Evolutionary conservation across 1,140 invertebrate genomes (phyloP), one percentile per base, ranked within the genome.

Genomic region (Bradysia coprophila): DNA sequence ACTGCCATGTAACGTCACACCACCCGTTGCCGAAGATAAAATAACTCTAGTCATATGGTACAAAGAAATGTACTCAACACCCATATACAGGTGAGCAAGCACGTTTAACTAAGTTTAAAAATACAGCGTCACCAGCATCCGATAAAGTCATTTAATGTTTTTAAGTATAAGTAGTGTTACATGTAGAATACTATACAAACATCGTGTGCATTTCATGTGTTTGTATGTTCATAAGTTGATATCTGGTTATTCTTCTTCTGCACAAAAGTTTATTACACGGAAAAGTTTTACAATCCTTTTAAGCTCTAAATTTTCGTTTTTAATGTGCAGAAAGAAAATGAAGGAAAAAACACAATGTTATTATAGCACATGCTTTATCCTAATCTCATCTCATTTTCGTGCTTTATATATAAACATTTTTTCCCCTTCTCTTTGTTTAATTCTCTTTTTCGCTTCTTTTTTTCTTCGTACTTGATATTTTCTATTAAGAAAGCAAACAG

Each of bases 41-140:
- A 75, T 85, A 49, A 73, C 77, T 32, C 69, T 89, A 41, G 81
- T 88, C 49, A 81, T 89, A 49, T 89, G 84, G 84, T 87, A 82
- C 63, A 86, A 84, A 56, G 80, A 84, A 47, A 71, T 70, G 55
- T 69, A 71, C 41, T 75, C 74, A 43, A 71, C 72, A 8, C 82
- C 83, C 18, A 85, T 87, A 54, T 88, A 87, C 66, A 83, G 78
- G 82, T 86, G 68, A 73, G 71, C 66, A 41, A 43, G 21, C 10
- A 15, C 21, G 24, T 45, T 45, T 34, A 15, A 34, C 18, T 34
- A 34, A n/a, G n/a, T n/a, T n/a, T n/a, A n/a, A n/a, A n/a, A n/a
- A n/a, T n/a, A n/a, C n/a, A n/a, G n/a, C n/a, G n/a, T n/a, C n/a
- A n/a, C n/a, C n/a, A n/a, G n/a, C n/a, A n/a, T n/a, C n/a, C n/a